Conservation (phyloP, 2,797 vertebrate species). For the Dallia pectoralis region DNA sequence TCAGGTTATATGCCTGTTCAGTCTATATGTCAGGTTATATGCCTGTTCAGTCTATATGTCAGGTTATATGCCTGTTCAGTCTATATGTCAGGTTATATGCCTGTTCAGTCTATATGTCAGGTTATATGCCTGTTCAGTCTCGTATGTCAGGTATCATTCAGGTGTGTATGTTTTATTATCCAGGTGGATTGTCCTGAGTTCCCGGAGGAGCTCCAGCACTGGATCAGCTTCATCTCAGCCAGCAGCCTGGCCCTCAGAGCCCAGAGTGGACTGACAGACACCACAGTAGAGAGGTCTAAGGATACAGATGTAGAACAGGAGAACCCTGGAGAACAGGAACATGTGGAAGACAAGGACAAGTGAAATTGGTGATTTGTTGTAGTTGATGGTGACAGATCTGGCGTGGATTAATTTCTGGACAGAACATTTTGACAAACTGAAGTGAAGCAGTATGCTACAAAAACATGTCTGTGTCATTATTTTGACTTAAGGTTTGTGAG, state of each 20-base stretch:
- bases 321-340: neutral
- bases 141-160: too few species aligned
- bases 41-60: too few species aligned
- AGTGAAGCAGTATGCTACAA: too few species aligned
- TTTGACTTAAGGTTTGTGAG: too few species aligned
- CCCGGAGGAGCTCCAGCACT: conserved; percentile 82
- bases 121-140: too few species aligned
- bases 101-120: too few species aligned
- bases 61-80: too few species aligned
- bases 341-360: neutral
- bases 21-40: too few species aligned
- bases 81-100: too few species aligned
- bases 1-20: too few species aligned
- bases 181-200: conserved; percentile 84
- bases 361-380: neutral
- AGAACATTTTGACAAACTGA: too few species aligned
- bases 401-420: neutral
- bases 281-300: conserved; percentile 39
- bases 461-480: too few species aligned
- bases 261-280: conserved; percentile 75
- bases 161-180: conserved; percentile 13
- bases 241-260: conserved; percentile 85
- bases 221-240: conserved; percentile 83
- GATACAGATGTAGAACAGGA: neutral
- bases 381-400: neutral